Evolutionary conservation across 2,113 vertebrate genomes (phyloP).

Genomic region (Myxocyprinus asiaticus): DNA sequence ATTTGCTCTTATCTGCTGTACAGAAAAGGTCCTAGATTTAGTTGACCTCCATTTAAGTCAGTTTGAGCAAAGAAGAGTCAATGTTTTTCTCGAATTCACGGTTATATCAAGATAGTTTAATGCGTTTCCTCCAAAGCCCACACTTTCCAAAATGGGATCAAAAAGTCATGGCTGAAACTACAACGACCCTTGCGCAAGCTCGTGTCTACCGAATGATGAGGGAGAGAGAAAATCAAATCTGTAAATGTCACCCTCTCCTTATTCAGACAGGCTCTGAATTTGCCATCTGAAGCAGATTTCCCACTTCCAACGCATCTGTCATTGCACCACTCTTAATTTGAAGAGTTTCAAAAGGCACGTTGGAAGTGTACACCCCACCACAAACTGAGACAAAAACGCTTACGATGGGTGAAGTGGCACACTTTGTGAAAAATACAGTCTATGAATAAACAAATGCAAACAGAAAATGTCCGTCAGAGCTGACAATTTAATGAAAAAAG

Average conservation of each 20-base stretch:
- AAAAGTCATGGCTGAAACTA: conserved; percentile 32
- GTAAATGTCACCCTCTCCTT: conserved; percentile 43
- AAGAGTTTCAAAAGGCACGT: conserved; percentile 23
- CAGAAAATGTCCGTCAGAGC: conserved; percentile 44
- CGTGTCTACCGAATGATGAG: conserved; percentile 26
- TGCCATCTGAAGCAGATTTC: conserved; percentile 43
- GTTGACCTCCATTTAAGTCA: conserved; percentile 32
- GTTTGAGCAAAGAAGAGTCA: background rate
- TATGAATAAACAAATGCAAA: conserved; percentile 38
- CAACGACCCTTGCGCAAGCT: background rate
- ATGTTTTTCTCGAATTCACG: background rate
- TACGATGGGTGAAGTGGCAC: conserved; percentile 25
- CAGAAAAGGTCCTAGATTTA: conserved; percentile 1
- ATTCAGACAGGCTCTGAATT: conserved; percentile 33
- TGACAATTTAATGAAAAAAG: conserved; percentile 37
- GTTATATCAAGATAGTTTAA: conserved; percentile 34
- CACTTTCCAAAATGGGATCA: conserved; percentile 42
- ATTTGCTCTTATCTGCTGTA: conserved; percentile 11
- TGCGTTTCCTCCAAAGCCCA: conserved; percentile 26
- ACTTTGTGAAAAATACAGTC: background rate
- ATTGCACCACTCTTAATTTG: conserved; percentile 19
- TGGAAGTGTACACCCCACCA: background rate
- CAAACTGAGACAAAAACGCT: conserved; percentile 18
- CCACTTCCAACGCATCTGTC: conserved; percentile 11
- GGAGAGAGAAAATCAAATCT: conserved; percentile 38